Conservation (phyloP, 64 coral and sea anemone genomes). For the Cladopsammia gracilis region DNA sequence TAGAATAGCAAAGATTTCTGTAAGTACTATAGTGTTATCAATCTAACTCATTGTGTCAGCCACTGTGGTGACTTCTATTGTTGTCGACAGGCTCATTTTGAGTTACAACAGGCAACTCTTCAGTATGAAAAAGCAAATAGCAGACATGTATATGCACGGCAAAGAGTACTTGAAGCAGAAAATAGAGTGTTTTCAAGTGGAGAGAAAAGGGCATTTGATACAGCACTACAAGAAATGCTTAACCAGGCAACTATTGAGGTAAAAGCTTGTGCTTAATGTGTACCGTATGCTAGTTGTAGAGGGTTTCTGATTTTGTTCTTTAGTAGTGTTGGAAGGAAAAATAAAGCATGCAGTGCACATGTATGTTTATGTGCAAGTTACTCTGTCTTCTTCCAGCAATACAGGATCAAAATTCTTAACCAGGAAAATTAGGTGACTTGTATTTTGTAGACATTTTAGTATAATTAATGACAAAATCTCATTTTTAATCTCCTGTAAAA, state of each 20-base stretch:
- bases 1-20: no score
- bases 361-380: no score
- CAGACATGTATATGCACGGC: conserved; percentile 80
- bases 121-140: conserved; percentile 90
- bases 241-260: conserved; percentile 93
- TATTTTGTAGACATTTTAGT: no score
- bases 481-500: no score
- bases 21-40: no score
- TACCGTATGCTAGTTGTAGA: background rate
- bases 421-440: no score
- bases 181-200: conserved; percentile 71
- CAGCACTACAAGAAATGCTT: conserved; percentile 90
- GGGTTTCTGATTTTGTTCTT: background rate
- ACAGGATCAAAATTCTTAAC: no score
- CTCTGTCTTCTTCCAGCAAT: no score
- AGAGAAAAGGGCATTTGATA: conserved; percentile 91
- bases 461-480: no score
- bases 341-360: no score
- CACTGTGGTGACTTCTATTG: background rate
- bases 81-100: conserved; percentile 64
- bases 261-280: background rate
- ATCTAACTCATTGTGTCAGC: background rate
- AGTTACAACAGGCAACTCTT: conserved; percentile 79
- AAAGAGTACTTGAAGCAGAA: conserved; percentile 79
- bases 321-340: no score